A percentile compares a stretch with the other conserved stretches of the same genome.
Conservation (phyloP, 2,888 invertebrate species). For the Hyalella azteca region DNA sequence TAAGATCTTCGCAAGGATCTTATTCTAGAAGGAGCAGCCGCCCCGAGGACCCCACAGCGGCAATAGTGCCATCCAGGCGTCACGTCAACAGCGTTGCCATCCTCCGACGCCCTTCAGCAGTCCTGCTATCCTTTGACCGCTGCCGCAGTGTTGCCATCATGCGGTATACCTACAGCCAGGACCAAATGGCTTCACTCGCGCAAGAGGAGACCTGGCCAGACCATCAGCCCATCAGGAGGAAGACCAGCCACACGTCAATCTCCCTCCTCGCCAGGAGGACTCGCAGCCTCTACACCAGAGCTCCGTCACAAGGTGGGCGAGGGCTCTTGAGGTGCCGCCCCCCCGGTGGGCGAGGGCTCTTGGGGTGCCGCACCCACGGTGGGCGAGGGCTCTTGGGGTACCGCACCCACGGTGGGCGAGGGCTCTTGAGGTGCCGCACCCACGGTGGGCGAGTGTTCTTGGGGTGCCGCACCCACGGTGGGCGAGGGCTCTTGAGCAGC, state of each 20-base stretch:
- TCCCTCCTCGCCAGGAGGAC: background rate
- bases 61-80: too few relatives aligned
- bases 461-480: too few relatives aligned
- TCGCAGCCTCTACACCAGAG: conserved; percentile 13
- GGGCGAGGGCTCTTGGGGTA: too few relatives aligned
- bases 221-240: background rate
- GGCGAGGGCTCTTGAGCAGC: too few relatives aligned
- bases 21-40: too few relatives aligned
- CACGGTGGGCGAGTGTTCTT: too few relatives aligned
- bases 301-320: conserved; percentile 8
- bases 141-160: background rate
- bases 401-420: too few relatives aligned
- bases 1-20: too few relatives aligned
- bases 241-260: background rate
- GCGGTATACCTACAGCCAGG: conserved; percentile 13
- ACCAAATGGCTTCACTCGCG: conserved; percentile 13
- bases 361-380: too few relatives aligned
- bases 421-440: too few relatives aligned
- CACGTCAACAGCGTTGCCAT: background rate
- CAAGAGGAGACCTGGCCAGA: conserved; percentile 3
- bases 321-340: background rate
- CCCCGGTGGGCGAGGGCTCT: background rate
- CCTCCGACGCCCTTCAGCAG: background rate
- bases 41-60: too few relatives aligned
- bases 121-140: background rate